A percentile compares a stretch with the other conserved stretches of the same genome.
phyloP scores from a whole-genome alignment of 2,797 vertebrate species.

The Eurystomus glaucurus region DNA sequence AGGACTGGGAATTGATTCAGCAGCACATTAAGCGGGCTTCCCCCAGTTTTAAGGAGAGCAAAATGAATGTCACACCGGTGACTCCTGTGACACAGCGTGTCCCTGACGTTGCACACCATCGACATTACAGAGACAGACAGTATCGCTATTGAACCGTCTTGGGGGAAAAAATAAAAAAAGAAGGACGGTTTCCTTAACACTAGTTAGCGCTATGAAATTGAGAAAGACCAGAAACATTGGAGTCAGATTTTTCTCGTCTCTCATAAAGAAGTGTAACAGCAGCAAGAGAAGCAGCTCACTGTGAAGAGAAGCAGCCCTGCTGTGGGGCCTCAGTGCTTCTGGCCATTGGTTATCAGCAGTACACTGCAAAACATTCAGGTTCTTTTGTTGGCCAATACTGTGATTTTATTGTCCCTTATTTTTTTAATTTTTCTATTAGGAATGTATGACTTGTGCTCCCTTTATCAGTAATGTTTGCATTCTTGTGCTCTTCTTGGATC shows the following conservation, averaged over 20 bases:
- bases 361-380: background rate
- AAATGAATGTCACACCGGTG: background rate
- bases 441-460: background rate
- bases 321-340: accelerated
- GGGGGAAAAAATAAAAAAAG: background rate
- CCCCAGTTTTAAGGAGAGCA: background rate
- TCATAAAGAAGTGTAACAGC: background rate
- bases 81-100: too few species aligned
- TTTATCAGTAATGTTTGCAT: background rate
- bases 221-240: background rate
- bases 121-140: accelerated
- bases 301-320: background rate
- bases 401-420: background rate
- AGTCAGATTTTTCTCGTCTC: background rate
- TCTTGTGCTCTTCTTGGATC: background rate
- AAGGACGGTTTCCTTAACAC: background rate
- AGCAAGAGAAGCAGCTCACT: background rate
- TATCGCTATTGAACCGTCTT: background rate
- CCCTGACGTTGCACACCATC: accelerated
- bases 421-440: background rate
- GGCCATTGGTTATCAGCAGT: background rate
- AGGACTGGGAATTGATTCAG: background rate
- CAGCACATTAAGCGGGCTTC: background rate
- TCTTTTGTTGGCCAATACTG: background rate
- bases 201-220: background rate